phyloP scores from a whole-genome alignment of 2,113 vertebrate species.

The Apodemus speciosus region DNA sequence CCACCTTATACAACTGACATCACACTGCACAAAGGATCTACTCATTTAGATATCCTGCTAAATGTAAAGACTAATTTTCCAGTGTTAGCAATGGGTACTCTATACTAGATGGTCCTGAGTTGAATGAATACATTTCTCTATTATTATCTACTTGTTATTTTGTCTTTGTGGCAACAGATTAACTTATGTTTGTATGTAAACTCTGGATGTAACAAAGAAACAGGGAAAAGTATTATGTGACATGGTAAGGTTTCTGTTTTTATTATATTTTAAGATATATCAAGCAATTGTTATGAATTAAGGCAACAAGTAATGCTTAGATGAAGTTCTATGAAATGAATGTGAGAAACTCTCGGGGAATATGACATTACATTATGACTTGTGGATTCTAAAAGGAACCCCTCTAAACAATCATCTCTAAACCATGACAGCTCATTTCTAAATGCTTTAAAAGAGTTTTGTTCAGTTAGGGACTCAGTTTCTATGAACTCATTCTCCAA shows the following conservation, averaged over 20 bases:
- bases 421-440: not conserved
- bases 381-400: not conserved
- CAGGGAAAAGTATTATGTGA: not conserved
- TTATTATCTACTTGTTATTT: not conserved
- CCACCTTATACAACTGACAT: not conserved
- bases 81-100: not conserved
- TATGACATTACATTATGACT: not conserved
- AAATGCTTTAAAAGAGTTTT: not conserved
- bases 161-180: conserved; percentile 14
- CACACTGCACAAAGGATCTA: not conserved
- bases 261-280: conserved; percentile 16
- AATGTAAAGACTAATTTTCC: not conserved
- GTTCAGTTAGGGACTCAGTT: not conserved
- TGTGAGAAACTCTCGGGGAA: not conserved
- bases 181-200: not conserved
- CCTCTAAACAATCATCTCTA: not conserved
- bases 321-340: not conserved
- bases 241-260: conserved; percentile 9
- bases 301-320: not conserved
- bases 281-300: not conserved
- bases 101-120: not conserved
- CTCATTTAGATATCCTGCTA: not conserved
- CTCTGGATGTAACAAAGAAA: not conserved
- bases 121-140: not conserved
- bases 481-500: conserved; percentile 35